Evolutionary conservation across 2,797 vertebrate species (phyloP), one percentile per base, ranked within the genome.

Genomic region (Odontamblyopus lacepedii): DNA sequence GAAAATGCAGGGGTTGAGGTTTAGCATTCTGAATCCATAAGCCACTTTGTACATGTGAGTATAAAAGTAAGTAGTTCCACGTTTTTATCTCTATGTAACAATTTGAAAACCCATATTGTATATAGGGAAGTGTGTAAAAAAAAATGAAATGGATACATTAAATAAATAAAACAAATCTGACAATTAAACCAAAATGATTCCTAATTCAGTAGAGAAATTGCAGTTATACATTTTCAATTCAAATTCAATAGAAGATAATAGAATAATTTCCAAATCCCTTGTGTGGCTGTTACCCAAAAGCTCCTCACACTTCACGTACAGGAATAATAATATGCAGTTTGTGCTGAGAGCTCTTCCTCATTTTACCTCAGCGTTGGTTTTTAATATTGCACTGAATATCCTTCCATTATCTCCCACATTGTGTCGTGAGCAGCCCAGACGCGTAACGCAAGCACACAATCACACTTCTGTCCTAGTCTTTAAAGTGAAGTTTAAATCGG

Each of bases 321-420:
- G n/a, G 26, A 55, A 51, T 32, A 11, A 3, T 60, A 66, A 38
- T 29, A 27, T 68, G 23, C 30, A 23, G 48, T 1, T 69, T 64
- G 38, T 69, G 55, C 62, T 69, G 56, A 30, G 48, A 56, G 13
- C 64, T 63, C 23, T 11, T 57, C 57, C 53, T 66, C 26, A 66
- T 66, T 66, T 60, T 5, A 30, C n/a, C 64, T 63, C 44, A 67
- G 15, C 3, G 38, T n/a, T 26, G 30, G 30, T 50, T 72, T 62
- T 72, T 63, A 74, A 62, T 67, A 56, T 60, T 35, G 67, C 59
- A 61, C 18, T 48, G 44, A 48, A 48, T 48, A 48, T 48, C 44
- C 44, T 63, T 68, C 19, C 27, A 23, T 67, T 67, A 72, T 60
- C 19, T 50, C n/a, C n/a, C 23, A 29, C 32, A 53, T 26, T 65